phyloP scores from a whole-genome alignment of 64 coral and sea anemone species.

The Catalaphyllia jardinei region DNA sequence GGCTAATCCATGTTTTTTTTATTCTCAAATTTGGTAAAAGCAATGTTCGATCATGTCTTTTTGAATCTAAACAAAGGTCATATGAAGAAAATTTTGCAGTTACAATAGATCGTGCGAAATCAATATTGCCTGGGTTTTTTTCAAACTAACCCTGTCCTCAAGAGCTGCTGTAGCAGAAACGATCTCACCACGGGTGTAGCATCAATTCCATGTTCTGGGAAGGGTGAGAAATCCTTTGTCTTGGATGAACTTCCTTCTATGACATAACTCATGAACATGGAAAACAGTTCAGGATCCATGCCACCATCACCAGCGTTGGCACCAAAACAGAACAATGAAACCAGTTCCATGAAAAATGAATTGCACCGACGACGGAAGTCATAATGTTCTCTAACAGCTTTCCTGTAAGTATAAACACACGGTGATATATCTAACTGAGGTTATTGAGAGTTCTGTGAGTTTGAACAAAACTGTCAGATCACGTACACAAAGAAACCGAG shows the following conservation, averaged over 20 bases:
- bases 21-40: too few species aligned
- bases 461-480: too few species aligned
- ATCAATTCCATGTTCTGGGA: conserved; percentile 77
- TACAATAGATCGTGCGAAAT: neutral
- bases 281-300: conserved; percentile 56
- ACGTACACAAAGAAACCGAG: too few species aligned
- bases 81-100: too few species aligned
- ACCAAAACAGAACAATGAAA: conserved; percentile 80
- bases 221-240: conserved; percentile 82
- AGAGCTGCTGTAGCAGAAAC: conserved; percentile 77
- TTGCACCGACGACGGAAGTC: conserved; percentile 70
- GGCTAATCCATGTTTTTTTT: too few species aligned
- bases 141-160: conserved; percentile 38
- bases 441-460: too few species aligned
- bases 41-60: too few species aligned
- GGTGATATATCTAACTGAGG: too few species aligned
- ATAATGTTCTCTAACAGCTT: conserved; percentile 20
- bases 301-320: neutral
- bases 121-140: neutral
- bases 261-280: conserved; percentile 71
- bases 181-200: conserved; percentile 79
- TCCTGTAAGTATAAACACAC: conserved; percentile 11
- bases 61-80: too few species aligned
- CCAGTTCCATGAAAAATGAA: conserved; percentile 87
- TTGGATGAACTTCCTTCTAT: conserved; percentile 11